Base-by-base conservation (phyloP, 1,140 invertebrate species). In the Lucilia cuprina region DNA sequence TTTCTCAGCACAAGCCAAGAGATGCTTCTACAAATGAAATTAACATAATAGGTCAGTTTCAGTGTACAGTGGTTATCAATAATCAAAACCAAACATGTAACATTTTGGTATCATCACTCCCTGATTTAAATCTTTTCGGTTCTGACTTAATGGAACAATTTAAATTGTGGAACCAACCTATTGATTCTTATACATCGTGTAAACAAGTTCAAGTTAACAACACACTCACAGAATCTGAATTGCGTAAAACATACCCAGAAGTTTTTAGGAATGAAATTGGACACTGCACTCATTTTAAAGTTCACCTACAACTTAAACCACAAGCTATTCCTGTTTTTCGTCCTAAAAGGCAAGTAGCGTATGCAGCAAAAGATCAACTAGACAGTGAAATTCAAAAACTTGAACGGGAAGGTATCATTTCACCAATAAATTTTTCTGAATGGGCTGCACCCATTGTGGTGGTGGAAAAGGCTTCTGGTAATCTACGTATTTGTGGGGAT, bases 361-460 rank as follows among this genome's bases (percentile, higher is more conserved):
- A 60, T 60, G 50, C 50, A 60, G 50, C 50, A 14, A 60, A 60
- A 60, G 10, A 60, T 12, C 50, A 60, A 17, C 50, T 60, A 14
- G 50, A 60, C 50, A 60, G 49, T 50, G 49, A 50, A 50, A 9
- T 50, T 50, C 9, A 50, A 50, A 50, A 50, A 50, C 49, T 50
- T 50, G 25, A 30, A 30, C 25, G 25, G 25, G 25, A 30, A 30
- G 25, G 25, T 30, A 30, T 30, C 25, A 30, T 30, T 30, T 30
- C 25, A 30, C 25, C 25, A 30, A 30, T 30, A 30, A 30, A 87
- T 41, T 84, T 87, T 83, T 87, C 87, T 74, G 86, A 91, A 77
- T 92, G 91, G 91, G 89, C 89, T 35, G 85, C 89, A n/a, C 91
- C 91, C 0, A 86, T 92, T 9, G 91, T 92, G 0, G 84, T 87